Conservation (phyloP, 37 sponge, comb jelly and placozoan genomes). For the Ianthella basta region DNA sequence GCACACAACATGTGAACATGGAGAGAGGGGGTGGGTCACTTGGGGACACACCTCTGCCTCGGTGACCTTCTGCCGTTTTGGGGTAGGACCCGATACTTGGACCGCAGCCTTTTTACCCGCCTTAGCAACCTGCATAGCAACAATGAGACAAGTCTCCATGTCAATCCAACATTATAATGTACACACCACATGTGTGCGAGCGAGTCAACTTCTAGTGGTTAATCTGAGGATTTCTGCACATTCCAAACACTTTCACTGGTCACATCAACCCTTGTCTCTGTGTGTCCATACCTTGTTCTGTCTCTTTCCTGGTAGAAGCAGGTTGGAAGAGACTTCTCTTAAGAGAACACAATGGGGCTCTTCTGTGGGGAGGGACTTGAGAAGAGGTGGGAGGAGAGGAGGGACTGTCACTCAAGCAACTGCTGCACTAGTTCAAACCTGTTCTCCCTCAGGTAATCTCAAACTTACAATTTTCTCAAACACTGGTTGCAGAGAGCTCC, state of each 20-base stretch:
- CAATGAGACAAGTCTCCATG: too few species aligned
- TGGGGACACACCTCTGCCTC: background rate
- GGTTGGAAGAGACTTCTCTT: conserved; percentile 5
- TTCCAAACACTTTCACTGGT: too few species aligned
- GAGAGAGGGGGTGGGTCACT: too few species aligned
- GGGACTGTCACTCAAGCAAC: background rate
- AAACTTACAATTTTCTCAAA: conserved; percentile 16
- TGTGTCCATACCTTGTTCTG: background rate
- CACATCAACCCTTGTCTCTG: too few species aligned
- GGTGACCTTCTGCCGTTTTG: background rate
- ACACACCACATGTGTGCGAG: too few species aligned
- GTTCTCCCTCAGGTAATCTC: too few species aligned
- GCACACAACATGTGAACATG: too few species aligned
- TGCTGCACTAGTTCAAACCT: background rate
- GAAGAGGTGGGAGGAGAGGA: background rate
- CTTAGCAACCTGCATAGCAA: too few species aligned
- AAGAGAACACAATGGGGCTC: background rate
- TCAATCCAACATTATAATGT: too few species aligned
- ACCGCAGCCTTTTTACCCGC: background rate
- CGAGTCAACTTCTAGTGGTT: too few species aligned
- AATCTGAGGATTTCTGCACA: too few species aligned
- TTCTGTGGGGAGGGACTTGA: background rate
- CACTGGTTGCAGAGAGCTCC: background rate
- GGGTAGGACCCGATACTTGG: background rate
- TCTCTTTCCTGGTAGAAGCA: background rate